Base-by-base conservation (phyloP, 2,113 vertebrate species). In the Oncorhynchus masou region DNA sequence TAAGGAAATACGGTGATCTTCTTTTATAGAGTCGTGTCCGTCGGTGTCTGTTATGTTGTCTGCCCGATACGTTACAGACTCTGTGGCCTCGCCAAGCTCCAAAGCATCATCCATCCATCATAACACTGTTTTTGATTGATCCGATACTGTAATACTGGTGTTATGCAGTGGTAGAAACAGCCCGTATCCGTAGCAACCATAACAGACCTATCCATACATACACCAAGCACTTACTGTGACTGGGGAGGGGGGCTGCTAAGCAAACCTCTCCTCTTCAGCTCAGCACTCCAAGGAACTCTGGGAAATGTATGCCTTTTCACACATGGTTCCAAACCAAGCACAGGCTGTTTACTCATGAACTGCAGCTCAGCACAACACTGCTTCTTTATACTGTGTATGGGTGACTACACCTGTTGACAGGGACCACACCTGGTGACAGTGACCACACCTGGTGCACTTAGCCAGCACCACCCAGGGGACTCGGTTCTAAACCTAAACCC, bases 81-180 rank as follows among this genome's bases (percentile, higher is more conserved):
- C n/a, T 16, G 11, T 62, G 15, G 51, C 51, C n/a, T 62, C 19
- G 8, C 3, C 16, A 22, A 62, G 20, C n/a, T 62, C n/a, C 59
- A 22, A 22, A n/a, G n/a, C 59, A 62, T 22, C 12, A 62, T 62
- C 59, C 59, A 8, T 60, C 59, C 59, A 62, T 22, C n/a, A 19
- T 19, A 19, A 54, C 51, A 54, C 51, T 84, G 76, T 24, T 83
- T 83, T 86, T 86, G 78, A 89, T 83, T 54, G 78, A 89, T 84
- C 88, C 83, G 88, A 76, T 29, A 88, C 81, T 85, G 88, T 88
- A 85, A 88, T 83, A 84, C 84, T 86, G 87, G 85, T 86, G 88
- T 90, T 90, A 92, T 91, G 87, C 89, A 90, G 87, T 87, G 90
- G 85, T 86, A 34, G 87, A 87, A 85, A 88, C 90, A 90, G 90